Evolutionary conservation across 2,888 invertebrate species (phyloP).

Genomic region (Lacanobia wlatinum): DNA sequence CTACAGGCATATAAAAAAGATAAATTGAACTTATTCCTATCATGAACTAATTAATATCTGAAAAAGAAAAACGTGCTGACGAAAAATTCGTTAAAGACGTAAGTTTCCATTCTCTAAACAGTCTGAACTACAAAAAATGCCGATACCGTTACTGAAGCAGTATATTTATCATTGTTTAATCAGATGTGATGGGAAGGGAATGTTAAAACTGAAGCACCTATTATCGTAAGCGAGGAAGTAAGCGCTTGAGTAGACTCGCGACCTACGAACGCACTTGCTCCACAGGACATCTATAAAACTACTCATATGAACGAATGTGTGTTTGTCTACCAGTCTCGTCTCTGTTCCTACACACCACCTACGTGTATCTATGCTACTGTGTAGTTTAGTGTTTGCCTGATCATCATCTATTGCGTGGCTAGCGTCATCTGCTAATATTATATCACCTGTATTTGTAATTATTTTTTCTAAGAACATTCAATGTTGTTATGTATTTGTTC

Average conservation of each 20-base stretch:
- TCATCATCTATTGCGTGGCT: slow-evolving; percentile 26
- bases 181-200: slow-evolving; percentile 59
- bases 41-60: not conserved
- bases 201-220: slow-evolving; percentile 28
- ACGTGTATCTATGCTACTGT: slow-evolving; percentile 19
- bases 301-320: slow-evolving; percentile 33
- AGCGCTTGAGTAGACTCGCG: slow-evolving; percentile 71
- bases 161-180: slow-evolving; percentile 54
- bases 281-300: slow-evolving; percentile 37
- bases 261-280: slow-evolving; percentile 66
- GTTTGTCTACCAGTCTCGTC: slow-evolving; percentile 25
- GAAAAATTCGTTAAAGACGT: no score
- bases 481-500: slow-evolving; percentile 6
- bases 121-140: slow-evolving; percentile 8
- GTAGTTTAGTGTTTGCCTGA: not conserved
- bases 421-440: slow-evolving; percentile 16
- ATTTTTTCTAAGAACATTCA: slow-evolving; percentile 1
- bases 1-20: no score
- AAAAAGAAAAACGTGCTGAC: not conserved
- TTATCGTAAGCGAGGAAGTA: slow-evolving; percentile 63
- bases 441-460: not conserved
- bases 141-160: slow-evolving; percentile 2
- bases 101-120: not conserved
- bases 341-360: slow-evolving; percentile 32
- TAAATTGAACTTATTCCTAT: not conserved